Conservation (phyloP, 2,113 vertebrate species). For the Pelodiscus sinensis region DNA sequence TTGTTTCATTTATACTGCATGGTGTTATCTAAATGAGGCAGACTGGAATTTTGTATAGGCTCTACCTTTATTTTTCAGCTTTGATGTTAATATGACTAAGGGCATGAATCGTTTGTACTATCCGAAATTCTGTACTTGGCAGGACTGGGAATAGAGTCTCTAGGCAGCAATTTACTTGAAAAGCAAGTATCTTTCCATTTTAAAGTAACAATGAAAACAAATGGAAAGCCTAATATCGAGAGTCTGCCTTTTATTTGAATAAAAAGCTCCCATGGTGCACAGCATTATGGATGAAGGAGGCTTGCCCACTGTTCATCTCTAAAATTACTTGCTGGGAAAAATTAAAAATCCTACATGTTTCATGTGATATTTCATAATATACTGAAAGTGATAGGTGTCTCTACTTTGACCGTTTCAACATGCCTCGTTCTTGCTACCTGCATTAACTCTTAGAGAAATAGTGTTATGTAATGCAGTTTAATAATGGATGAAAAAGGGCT, state of each 20-base stretch:
- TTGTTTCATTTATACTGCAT: conserved; percentile 43
- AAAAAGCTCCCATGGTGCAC: background rate
- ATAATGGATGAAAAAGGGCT: background rate
- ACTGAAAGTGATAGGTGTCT: background rate
- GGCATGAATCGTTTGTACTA: conserved; percentile 33
- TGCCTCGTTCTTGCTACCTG: background rate
- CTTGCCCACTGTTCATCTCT: background rate
- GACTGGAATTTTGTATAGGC: conserved; percentile 25
- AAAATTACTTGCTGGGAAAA: background rate
- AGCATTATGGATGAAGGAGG: background rate
- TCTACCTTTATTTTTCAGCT: conserved; percentile 57
- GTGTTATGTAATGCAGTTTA: background rate
- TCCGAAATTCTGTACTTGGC: conserved; percentile 3
- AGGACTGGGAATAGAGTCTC: conserved; percentile 31
- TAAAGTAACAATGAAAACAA: background rate
- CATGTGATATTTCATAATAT: too few species aligned
- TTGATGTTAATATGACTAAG: conserved; percentile 44
- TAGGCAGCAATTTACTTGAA: conserved; percentile 38
- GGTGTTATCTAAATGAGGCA: conserved; percentile 54
- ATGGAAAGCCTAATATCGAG: background rate
- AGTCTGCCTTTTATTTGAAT: background rate
- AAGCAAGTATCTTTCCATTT: conserved; percentile 3
- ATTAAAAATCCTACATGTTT: background rate
- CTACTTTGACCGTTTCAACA: background rate
- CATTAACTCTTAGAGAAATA: background rate